Percentiles rank a stretch among this genome's conserved stretches.
Evolutionary conservation across 2,797 vertebrate species (phyloP).

Genomic region (Acridotheres tristis): DNA sequence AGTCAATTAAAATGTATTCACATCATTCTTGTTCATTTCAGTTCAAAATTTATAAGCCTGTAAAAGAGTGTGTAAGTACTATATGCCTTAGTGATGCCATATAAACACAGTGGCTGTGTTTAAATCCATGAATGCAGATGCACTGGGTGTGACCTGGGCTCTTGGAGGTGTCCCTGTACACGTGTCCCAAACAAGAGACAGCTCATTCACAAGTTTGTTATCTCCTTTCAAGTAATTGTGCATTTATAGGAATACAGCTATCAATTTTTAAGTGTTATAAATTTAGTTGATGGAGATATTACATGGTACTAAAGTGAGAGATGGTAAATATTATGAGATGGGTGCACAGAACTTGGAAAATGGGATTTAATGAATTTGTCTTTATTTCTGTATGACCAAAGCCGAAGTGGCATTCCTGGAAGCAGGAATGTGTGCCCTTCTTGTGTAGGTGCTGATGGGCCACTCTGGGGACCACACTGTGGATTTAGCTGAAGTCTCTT

Average conservation of each 20-base stretch:
- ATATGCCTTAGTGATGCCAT: background rate
- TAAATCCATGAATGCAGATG: background rate
- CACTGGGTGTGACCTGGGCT: background rate
- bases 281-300: background rate
- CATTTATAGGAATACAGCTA: background rate
- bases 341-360: background rate
- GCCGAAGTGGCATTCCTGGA: background rate
- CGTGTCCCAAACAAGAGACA: background rate
- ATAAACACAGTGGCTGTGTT: background rate
- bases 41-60: background rate
- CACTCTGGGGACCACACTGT: accelerated
- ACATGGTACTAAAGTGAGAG: background rate
- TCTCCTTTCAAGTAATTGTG: background rate
- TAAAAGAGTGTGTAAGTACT: background rate
- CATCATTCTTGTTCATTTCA: background rate
- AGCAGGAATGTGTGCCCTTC: accelerated
- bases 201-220: background rate
- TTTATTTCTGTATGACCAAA: background rate
- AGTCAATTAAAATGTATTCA: background rate
- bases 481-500: background rate
- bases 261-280: background rate
- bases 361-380: background rate
- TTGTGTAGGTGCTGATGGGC: background rate
- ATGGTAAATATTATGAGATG: background rate
- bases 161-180: background rate